Evolutionary conservation across 2,113 vertebrate species (phyloP), one percentile per base, ranked within the genome.

Genomic region (Zosterops pallidus): DNA sequence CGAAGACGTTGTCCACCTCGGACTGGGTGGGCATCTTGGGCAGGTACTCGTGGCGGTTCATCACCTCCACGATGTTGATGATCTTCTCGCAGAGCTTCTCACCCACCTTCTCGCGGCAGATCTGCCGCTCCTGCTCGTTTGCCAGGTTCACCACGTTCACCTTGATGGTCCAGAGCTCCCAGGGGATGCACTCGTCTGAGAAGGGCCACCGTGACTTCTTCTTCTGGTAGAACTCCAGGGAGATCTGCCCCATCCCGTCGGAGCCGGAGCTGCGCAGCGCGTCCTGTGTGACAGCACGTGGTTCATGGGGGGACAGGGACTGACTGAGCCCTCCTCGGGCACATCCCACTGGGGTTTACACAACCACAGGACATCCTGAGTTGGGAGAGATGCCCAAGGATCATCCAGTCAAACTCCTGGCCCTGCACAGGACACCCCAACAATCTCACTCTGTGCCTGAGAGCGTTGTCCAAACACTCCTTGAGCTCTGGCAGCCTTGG

Each of bases 21-120:
- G 99, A 99, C 96, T 99, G 99, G 5, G 99, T 99, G 95, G 99
- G 99, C 99, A 99, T 99, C 97, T 99, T 99, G 90, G 99, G 99
- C 92, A 99, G 97, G 94, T 99, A 99, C 82, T 99, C 99, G 0
- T 99, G 99, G 53, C 99, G 98, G 96, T 99, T 99, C 97, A 99
- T 99, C 95, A 99, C 99, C 96, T 99, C 99, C 31, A 99, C 99
- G 0, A 99, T 98, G 94, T 99, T 99, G 97, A 99, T 99, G 92
- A 99, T 98, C 97, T 99, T 99, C 98, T 99, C 99, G 0, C 99
- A 99, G 37, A 99, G 98, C 95, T 99, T 99, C 97, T 99, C 99
- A 0, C 99, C 99, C 86, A 99, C 99, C 95, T 99, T 99, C 97
- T 99, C 99, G 18, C 99, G 97, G 96, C 99, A 99, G 97, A 99